Percentiles rank a stretch among this genome's conserved stretches.
Evolutionary conservation across 2,888 invertebrate species (phyloP).

Genomic region (Pseudoips prasinana): DNA sequence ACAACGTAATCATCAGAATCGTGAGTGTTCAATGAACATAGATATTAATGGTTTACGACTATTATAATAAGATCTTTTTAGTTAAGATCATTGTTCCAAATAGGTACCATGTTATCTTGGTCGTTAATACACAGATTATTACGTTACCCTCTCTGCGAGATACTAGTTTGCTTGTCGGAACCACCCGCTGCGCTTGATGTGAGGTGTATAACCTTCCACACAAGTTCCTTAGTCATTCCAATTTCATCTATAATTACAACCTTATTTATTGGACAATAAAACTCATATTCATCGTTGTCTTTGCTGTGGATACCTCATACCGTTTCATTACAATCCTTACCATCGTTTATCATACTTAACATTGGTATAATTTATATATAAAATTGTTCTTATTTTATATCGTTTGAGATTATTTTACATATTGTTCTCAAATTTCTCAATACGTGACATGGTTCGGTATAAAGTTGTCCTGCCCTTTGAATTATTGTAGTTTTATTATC

Average conservation of each 20-base stretch:
- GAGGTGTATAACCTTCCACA: conserved; percentile 63
- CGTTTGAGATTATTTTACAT: conserved; percentile 66
- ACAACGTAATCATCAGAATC: conserved; percentile 75
- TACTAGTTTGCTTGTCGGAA: conserved; percentile 72
- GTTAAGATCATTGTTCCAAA: conserved; percentile 18
- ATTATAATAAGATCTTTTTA: conserved; percentile 41
- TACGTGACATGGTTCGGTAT: conserved; percentile 71
- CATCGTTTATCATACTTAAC: conserved; percentile 80
- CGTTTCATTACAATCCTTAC: conserved; percentile 75
- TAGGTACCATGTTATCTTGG: conserved; percentile 60
- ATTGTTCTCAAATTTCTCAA: conserved; percentile 72
- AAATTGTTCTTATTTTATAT: conserved; percentile 71
- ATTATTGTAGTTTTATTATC: conserved; percentile 70
- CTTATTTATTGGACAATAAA: conserved; percentile 36
- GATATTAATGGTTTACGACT: conserved; percentile 52
- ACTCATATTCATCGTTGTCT: conserved; percentile 27
- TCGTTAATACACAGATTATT: conserved; percentile 68
- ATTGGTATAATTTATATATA: conserved; percentile 78
- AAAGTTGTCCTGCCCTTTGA: conserved; percentile 54
- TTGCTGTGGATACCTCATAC: conserved; percentile 61
- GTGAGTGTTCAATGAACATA: conserved; percentile 72
- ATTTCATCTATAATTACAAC: conserved; percentile 40
- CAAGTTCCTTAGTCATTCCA: conserved; percentile 49
- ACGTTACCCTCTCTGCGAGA: conserved; percentile 70
- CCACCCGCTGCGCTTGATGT: conserved; percentile 77